Evolutionary conservation across 2,888 invertebrate genomes (phyloP), one percentile per base, ranked within the genome.

Genomic region (Pheosia tremula): DNA sequence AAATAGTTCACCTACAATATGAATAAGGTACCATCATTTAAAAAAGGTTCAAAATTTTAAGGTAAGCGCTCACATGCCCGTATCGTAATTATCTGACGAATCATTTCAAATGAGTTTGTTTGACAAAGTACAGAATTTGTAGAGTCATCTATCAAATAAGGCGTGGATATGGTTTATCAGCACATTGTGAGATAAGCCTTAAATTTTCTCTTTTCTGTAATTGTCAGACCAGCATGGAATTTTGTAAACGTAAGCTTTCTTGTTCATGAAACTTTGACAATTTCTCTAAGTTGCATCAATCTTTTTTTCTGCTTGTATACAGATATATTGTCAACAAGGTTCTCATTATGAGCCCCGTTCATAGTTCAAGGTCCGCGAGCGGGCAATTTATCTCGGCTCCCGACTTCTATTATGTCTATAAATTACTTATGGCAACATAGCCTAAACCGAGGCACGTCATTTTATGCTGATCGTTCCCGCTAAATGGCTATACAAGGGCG

Each of bases 321-420:
- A 66, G 67, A 74, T 76, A 78, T 69, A 79, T 68, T 77, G 76
- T 79, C 75, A 78, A 80, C 77, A 70, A 74, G 76, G 69, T 74
- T 71, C 76, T 77, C 80, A 75, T 81, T 77, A 80, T 61, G 61
- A 66, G 58, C 64, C 64, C 63, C 50, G 62, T 71, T 52, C 65
- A 59, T 72, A 80, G 84, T 85, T 87, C 86, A 88, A 84, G 87
- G 88, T 54, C 79, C 67, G 62, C 63, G 71, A 68, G 72, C 69
- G 80, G 77, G 76, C 80, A 83, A 88, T 88, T 87, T 85, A 82
- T 88, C 81, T 84, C 74, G 61, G 67, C 81, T 73, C 79, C 74
- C 76, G 77, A 77, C 80, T 83, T 71, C 65, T 85, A 86, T 87
- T 86, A 85, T 80, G 79, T 71, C 80, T 79, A 84, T 87, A 87